phyloP scores from a whole-genome alignment of 1,140 invertebrate genomes.

The Drosophila orena region DNA sequence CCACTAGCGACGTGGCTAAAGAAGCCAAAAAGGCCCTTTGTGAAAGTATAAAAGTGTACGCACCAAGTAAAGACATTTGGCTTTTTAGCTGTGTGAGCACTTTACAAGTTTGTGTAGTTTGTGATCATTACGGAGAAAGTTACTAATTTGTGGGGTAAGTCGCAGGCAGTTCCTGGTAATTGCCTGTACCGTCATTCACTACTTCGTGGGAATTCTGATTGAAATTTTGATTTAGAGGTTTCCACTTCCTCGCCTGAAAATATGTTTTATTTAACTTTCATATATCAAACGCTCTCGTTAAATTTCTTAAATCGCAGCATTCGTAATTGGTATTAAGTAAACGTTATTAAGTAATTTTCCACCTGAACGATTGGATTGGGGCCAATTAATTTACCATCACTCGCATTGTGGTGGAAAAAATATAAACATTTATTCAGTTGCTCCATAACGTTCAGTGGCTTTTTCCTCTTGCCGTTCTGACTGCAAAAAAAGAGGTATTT shows the following conservation, averaged over 20 bases:
- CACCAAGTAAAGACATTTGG: neutral
- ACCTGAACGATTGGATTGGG: slow-evolving; percentile 7
- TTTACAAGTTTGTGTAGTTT: too few species aligned
- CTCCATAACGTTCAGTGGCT: neutral
- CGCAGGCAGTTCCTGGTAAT: too few species aligned
- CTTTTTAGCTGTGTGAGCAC: neutral
- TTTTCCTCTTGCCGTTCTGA: neutral
- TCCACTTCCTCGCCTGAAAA: too few species aligned
- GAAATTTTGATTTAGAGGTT: too few species aligned
- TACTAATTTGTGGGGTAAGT: too few species aligned
- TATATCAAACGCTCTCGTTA: neutral
- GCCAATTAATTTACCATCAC: slow-evolving; percentile 35
- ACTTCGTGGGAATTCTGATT: too few species aligned
- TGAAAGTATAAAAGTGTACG: slow-evolving; percentile 41
- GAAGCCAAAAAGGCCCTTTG: slow-evolving; percentile 19
- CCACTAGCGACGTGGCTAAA: slow-evolving; percentile 16
- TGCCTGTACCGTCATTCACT: too few species aligned
- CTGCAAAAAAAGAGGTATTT: slow-evolving; percentile 8
- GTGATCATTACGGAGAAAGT: too few species aligned
- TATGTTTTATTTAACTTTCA: neutral
- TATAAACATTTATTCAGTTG: neutral
- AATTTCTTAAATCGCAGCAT: neutral
- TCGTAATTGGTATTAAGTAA: neutral
- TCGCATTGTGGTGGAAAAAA: neutral
- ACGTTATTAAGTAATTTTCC: slow-evolving; percentile 1